These are phyloP conservation scores for Hydrochoerus hydrochaeris DNA, from an alignment of 2,113 vertebrate species.

Conservation along the genomic window DNA sequence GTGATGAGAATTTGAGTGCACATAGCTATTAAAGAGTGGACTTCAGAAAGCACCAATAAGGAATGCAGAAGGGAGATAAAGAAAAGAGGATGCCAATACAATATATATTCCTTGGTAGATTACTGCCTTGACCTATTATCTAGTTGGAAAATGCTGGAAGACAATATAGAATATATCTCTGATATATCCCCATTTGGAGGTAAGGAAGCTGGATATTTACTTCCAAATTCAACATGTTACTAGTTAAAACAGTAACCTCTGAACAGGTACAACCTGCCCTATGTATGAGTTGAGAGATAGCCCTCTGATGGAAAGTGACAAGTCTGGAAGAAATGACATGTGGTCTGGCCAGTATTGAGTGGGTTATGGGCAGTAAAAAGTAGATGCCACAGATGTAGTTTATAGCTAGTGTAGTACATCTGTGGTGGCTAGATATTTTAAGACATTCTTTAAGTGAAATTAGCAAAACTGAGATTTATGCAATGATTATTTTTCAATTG, in stretches of 20 bases:
- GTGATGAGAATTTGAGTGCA: neutral
- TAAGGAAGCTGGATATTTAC: neutral
- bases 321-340: neutral
- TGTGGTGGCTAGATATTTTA: neutral
- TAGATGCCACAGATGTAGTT: neutral
- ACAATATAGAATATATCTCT: neutral
- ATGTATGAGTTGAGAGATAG: neutral
- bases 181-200: neutral
- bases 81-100: neutral
- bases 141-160: neutral
- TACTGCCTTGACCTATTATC: neutral
- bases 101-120: no score
- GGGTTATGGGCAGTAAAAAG: neutral
- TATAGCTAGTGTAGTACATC: neutral
- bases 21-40: neutral
- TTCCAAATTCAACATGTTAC: neutral
- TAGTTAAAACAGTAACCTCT: neutral
- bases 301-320: neutral
- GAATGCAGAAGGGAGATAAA: neutral
- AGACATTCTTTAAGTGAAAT: neutral
- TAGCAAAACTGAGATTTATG: neutral
- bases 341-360: neutral
- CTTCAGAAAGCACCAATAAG: neutral
- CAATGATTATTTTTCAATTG: slow-evolving; percentile 14
- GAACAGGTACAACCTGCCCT: neutral